Percentiles rank a stretch among this genome's conserved stretches.
Conservation (phyloP, 2,888 invertebrate species). For the Ectropis crepuscularia region DNA sequence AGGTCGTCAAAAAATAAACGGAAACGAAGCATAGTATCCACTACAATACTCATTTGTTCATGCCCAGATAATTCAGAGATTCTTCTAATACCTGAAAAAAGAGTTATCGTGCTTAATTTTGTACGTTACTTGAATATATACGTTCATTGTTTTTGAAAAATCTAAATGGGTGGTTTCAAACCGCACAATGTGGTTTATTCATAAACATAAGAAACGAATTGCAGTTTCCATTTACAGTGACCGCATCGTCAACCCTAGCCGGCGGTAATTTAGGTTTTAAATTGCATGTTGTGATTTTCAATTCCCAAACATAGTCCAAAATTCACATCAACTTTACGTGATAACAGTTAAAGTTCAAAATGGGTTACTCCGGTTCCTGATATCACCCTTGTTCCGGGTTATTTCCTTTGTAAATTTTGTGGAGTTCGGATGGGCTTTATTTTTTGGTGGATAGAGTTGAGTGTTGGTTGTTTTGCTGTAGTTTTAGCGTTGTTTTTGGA, state of each 20-base stretch:
- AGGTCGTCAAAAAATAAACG: no score
- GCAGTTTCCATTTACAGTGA: constrained; percentile 21
- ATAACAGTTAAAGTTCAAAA: constrained; percentile 17
- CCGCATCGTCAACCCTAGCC: constrained; percentile 25
- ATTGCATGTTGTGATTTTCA: constrained; percentile 29
- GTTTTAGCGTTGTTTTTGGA: constrained; percentile 28
- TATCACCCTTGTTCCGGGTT: constrained; percentile 14
- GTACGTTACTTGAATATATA: no score
- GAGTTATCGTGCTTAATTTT: no score
- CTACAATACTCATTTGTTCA: no score
- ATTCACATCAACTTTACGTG: constrained; percentile 5
- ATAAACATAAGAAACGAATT: constrained; percentile 20
- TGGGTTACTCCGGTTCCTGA: constrained; percentile 20
- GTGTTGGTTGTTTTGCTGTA: constrained; percentile 19
- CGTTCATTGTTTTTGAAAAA: background rate
- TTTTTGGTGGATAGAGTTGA: constrained; percentile 24
- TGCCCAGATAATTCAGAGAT: no score
- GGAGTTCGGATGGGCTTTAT: constrained; percentile 20
- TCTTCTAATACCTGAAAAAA: no score
- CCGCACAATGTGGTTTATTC: constrained; percentile 11
- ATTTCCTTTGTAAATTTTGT: constrained; percentile 20
- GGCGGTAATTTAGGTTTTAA: constrained; percentile 29
- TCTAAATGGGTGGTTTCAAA: background rate
- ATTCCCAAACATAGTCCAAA: constrained; percentile 11
- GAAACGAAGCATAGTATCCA: no score